Conservation (phyloP, 2,113 vertebrate genomes). For the Hippocampus mohnikei region DNA sequence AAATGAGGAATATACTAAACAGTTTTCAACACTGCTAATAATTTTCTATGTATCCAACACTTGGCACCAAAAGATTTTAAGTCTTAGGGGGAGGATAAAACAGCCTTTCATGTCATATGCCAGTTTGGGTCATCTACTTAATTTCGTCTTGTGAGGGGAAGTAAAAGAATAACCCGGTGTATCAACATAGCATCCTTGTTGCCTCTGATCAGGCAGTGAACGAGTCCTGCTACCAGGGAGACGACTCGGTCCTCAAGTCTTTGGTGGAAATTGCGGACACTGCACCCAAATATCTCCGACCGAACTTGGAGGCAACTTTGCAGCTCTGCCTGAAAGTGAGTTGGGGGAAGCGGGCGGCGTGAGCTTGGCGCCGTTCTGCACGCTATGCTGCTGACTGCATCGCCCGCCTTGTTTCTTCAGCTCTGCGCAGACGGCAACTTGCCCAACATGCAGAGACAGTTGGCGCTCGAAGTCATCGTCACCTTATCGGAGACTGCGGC, state of each 20-base stretch:
- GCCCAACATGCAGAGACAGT: slow-evolving; percentile 93
- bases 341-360: too few relatives aligned
- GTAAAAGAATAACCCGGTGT: too few relatives aligned
- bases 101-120: too few relatives aligned
- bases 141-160: too few relatives aligned
- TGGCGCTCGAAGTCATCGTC: slow-evolving; percentile 94
- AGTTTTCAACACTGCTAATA: too few relatives aligned
- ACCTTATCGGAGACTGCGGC: slow-evolving; percentile 95
- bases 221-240: slow-evolving; percentile 92
- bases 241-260: slow-evolving; percentile 95
- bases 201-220: slow-evolving; percentile 80
- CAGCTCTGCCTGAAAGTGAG: slow-evolving; percentile 92
- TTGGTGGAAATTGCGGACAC: slow-evolving; percentile 97
- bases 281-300: slow-evolving; percentile 91
- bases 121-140: too few relatives aligned
- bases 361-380: neutral
- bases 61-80: too few relatives aligned
- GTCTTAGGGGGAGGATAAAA: too few relatives aligned
- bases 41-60: too few relatives aligned
- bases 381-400: neutral
- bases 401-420: slow-evolving; percentile 57
- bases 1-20: too few relatives aligned
- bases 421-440: slow-evolving; percentile 88
- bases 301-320: slow-evolving; percentile 90
- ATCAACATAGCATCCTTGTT: neutral